These are phyloP conservation scores for Pristionchus pacificus DNA, from an alignment of 1,140 invertebrate genomes.

Conservation along the genomic window DNA sequence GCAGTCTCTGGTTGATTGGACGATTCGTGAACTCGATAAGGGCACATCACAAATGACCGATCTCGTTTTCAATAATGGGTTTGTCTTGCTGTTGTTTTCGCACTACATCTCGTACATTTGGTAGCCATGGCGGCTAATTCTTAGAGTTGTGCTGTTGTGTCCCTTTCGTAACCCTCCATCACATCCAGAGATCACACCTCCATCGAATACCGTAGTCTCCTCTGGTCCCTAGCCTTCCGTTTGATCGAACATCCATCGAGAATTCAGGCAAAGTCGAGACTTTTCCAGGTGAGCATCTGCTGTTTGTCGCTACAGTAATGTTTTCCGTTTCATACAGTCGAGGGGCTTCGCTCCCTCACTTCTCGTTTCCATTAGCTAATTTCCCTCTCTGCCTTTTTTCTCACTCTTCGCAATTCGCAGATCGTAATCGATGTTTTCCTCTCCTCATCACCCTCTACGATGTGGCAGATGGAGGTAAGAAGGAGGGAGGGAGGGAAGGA, in stretches of 20 bases:
- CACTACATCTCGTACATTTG: no score
- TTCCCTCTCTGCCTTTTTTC: slow-evolving; percentile 41
- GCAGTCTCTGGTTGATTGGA: background rate
- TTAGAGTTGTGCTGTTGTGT: slow-evolving; percentile 6
- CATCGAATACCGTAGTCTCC: slow-evolving; percentile 43
- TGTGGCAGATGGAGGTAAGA: slow-evolving; percentile 6
- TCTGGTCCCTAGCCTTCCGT: slow-evolving; percentile 45
- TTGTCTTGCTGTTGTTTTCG: no score
- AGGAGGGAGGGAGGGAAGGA: background rate
- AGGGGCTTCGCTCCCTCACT: slow-evolving; percentile 38
- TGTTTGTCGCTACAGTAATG: slow-evolving; percentile 33
- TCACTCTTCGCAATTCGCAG: background rate
- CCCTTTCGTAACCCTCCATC: no score
- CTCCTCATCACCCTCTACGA: background rate
- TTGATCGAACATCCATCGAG: slow-evolving; percentile 46
- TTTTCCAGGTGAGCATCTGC: slow-evolving; percentile 27
- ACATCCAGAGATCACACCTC: slow-evolving; percentile 33
- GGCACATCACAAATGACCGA: slow-evolving; percentile 2
- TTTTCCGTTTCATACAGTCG: slow-evolving; percentile 39
- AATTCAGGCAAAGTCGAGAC: slow-evolving; percentile 17
- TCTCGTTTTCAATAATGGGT: background rate
- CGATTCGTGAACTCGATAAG: slow-evolving; percentile 16
- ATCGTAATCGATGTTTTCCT: slow-evolving; percentile 1
- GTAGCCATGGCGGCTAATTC: slow-evolving; percentile 22
- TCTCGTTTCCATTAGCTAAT: slow-evolving; percentile 45